Percentiles rank a stretch among this genome's conserved stretches.
Conservation (phyloP, 37 sponge, comb jelly and placozoan species). For the Agelas oroides region DNA sequence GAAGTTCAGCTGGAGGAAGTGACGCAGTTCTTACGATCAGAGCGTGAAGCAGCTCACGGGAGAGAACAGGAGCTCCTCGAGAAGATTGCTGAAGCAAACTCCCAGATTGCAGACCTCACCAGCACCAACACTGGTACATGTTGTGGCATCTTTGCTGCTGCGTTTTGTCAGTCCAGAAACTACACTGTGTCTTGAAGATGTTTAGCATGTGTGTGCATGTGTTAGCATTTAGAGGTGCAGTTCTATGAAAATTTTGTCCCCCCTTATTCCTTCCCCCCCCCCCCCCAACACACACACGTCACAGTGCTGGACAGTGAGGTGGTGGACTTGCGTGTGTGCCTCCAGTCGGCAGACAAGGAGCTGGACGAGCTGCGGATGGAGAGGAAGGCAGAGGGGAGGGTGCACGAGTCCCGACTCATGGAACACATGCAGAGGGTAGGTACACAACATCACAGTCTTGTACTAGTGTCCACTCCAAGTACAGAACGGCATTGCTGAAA, state of each 20-base stretch:
- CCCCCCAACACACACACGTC: neutral
- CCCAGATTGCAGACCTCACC: conserved; percentile 59
- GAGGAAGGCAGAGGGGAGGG: conserved; percentile 21
- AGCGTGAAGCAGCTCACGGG: conserved; percentile 34
- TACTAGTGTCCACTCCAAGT: neutral
- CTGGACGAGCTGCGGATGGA: conserved; percentile 56
- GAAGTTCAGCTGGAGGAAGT: conserved; percentile 46
- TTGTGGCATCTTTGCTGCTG: too few species aligned
- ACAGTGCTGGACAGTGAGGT: conserved; percentile 67
- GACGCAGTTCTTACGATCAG: conserved; percentile 42
- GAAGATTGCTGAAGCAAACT: conserved; percentile 31
- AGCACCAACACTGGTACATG: conserved; percentile 62
- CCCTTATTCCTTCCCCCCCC: neutral
- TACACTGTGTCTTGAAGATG: neutral
- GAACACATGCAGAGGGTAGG: conserved; percentile 50
- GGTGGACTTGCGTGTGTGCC: conserved; percentile 62
- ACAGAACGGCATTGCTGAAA: too few species aligned
- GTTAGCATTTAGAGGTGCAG: too few species aligned
- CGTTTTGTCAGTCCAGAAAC: neutral
- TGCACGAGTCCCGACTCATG: conserved; percentile 16
- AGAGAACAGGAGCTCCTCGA: conserved; percentile 53
- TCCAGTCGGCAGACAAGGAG: conserved; percentile 68
- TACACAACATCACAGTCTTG: neutral
- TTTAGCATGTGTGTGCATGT: neutral
- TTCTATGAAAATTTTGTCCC: too few species aligned